Base-by-base conservation (phyloP, 2,888 invertebrate genomes). In the Phalangium opilio region DNA sequence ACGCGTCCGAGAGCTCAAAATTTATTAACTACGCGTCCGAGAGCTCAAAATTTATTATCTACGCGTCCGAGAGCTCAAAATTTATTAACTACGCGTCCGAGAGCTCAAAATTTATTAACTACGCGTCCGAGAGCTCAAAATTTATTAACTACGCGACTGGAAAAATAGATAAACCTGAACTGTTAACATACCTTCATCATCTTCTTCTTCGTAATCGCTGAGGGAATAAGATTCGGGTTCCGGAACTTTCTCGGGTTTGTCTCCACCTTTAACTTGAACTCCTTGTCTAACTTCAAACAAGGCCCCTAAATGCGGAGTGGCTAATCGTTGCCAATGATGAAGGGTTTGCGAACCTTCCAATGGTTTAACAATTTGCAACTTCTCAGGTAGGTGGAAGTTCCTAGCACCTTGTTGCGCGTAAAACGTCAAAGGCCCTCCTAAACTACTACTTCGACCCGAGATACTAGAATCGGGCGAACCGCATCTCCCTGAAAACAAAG, bases 311-410 rank as follows among this genome's bases (percentile, higher is more conserved):
- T 84, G 85, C 10, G 95, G 95, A 44, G 87, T 89, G 41, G 95
- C 95, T 41, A 95, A 74, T 57, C 85, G 83, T 47, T 87, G 83
- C 95, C 95, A 95, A 56, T 90, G 85, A 63, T 86, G 84, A 48
- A 95, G 68, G 0, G 91, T 93, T 60, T 84, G 81, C 1, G 91
- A 93, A 11, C 93, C 90, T 68, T 90, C 89, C 67, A 90, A 72
- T 0, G 89, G 89, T 62, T 90, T 90, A 3, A 90, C 83, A 55
- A 89, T 87, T 70, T 69, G 54, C 11, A 90, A 68, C 64, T 89
- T 87, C 68, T 87, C 85, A 21, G 89, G 87, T 60, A 83, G 50
- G 32, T 55, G 56, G 47, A 52, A 58, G 19, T 46, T 47, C 14
- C 51, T 44, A 43, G 48, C 48, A 34, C 48, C 48, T 17, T 18